Conservation (phyloP, 2,113 vertebrate species). For the Narcine bancroftii region DNA sequence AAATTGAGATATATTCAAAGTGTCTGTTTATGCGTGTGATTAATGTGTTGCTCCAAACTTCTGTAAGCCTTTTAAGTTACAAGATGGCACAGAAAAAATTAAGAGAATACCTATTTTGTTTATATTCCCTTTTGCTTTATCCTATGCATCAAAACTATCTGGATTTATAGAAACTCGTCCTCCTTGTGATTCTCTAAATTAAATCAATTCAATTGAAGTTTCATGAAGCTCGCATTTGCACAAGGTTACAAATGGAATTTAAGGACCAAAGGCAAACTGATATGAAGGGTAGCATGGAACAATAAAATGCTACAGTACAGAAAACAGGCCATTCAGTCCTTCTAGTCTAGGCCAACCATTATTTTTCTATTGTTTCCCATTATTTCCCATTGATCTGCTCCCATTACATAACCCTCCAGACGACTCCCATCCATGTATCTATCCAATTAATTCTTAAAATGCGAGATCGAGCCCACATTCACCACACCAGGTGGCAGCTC, state of each 20-base stretch:
- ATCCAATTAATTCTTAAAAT: too few species aligned
- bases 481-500: too few species aligned
- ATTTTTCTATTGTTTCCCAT: too few species aligned
- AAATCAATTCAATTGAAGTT: not conserved
- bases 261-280: not conserved
- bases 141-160: not conserved
- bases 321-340: too few species aligned
- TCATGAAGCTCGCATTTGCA: not conserved
- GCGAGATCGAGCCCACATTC: too few species aligned
- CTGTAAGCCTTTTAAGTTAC: not conserved
- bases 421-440: too few species aligned
- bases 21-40: too few species aligned
- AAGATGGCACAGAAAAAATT: not conserved
- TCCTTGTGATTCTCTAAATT: not conserved
- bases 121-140: not conserved
- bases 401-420: too few species aligned
- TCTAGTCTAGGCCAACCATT: too few species aligned
- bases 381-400: too few species aligned
- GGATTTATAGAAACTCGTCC: not conserved
- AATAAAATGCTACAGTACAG: too few species aligned
- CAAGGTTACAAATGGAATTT: not conserved
- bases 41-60: not conserved
- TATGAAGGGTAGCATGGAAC: not conserved
- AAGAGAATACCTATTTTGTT: not conserved
- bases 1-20: not conserved